Conservation (phyloP, 2,113 vertebrate genomes). For the Opisthocomus hoazin region DNA sequence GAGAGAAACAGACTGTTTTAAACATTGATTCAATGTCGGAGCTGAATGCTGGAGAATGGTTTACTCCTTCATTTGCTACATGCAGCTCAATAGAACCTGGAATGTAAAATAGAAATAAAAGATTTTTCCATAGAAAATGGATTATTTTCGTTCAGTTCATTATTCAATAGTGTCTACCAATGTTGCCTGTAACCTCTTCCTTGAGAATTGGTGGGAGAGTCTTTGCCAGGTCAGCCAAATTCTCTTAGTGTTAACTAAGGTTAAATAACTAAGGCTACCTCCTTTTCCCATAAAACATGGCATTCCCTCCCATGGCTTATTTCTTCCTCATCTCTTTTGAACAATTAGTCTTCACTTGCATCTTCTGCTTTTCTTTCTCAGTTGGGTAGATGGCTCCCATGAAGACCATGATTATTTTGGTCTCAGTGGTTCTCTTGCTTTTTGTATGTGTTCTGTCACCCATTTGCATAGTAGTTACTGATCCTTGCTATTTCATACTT, state of each 20-base stretch:
- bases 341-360: neutral
- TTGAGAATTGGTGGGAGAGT: neutral
- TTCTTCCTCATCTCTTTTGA: neutral
- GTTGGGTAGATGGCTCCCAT: neutral
- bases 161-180: neutral
- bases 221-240: neutral
- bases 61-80: neutral
- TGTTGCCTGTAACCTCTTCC: neutral
- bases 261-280: neutral
- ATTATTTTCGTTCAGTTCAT: neutral
- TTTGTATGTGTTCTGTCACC: neutral
- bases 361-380: neutral
- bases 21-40: neutral
- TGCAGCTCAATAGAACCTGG: neutral
- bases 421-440: neutral
- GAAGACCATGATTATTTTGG: neutral
- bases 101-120: neutral
- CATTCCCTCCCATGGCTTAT: neutral
- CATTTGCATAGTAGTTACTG: neutral
- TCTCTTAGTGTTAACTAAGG: neutral
- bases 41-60: neutral
- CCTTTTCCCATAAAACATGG: neutral
- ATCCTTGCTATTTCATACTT: neutral
- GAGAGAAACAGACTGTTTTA: neutral
- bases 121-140: fast-evolving